A percentile compares a stretch with the other conserved stretches of the same genome.
phyloP scores from a whole-genome alignment of 2,113 vertebrate genomes.

The Apus apus region DNA sequence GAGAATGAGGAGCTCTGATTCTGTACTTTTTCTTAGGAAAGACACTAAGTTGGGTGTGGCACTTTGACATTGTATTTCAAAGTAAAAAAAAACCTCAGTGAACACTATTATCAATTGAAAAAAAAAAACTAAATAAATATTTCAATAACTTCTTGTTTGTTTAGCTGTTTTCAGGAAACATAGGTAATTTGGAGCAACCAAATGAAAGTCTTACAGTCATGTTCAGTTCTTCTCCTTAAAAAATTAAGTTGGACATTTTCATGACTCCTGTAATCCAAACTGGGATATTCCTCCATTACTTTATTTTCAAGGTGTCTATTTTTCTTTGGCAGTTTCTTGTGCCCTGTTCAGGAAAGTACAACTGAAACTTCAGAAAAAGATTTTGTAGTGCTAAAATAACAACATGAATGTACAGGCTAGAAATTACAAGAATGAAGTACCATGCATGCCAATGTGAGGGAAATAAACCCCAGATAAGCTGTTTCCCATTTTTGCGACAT shows the following conservation, averaged over 20 bases:
- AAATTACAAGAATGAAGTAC: background rate
- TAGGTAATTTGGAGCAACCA: background rate
- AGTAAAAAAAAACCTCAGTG: background rate
- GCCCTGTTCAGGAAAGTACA: background rate
- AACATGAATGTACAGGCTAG: background rate
- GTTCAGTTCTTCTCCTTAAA: background rate
- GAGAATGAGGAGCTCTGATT: background rate
- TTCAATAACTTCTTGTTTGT: background rate
- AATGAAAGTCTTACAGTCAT: background rate
- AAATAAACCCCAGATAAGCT: background rate
- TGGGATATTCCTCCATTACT: background rate
- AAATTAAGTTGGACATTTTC: background rate
- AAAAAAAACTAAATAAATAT: background rate
- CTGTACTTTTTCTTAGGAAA: background rate
- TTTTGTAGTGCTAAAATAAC: background rate
- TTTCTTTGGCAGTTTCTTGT: background rate
- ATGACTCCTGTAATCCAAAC: background rate
- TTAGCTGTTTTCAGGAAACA: background rate
- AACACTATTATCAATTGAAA: background rate
- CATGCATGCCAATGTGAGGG: background rate
- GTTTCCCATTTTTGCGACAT: background rate
- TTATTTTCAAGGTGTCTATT: background rate
- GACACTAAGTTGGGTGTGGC: accelerated
- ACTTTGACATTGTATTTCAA: background rate
- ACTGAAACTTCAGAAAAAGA: background rate